These are phyloP conservation scores for Nyctibius bracteatus DNA, from an alignment of 2,113 vertebrate species.

Conservation along the genomic window DNA sequence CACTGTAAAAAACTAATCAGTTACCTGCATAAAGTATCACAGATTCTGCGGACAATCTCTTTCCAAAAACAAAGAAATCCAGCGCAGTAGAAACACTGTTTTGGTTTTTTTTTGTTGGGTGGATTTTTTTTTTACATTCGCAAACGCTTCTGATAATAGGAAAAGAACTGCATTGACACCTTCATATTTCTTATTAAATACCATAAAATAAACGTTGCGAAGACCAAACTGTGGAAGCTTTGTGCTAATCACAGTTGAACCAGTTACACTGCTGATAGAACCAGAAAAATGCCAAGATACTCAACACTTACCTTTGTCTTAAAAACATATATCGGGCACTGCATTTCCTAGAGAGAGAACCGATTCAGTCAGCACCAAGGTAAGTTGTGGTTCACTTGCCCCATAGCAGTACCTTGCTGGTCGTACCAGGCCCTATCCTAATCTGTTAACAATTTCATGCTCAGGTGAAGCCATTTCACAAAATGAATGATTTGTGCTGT, in stretches of 20 bases:
- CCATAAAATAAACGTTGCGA: background rate
- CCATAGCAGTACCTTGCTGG: background rate
- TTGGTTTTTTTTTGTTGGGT: background rate
- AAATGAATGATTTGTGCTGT: background rate
- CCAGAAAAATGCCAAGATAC: background rate
- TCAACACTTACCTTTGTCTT: background rate
- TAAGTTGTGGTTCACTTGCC: background rate
- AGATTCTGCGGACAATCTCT: background rate
- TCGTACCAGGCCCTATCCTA: background rate
- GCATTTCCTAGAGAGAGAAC: background rate
- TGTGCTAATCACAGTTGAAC: background rate
- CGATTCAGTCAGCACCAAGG: background rate
- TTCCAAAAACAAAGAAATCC: background rate
- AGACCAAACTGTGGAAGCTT: background rate
- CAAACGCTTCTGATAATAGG: background rate
- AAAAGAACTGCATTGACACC: background rate
- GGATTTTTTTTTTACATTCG: background rate
- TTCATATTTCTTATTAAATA: background rate
- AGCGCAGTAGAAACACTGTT: background rate
- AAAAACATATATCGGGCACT: background rate
- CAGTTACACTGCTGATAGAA: background rate
- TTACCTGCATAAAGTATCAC: background rate
- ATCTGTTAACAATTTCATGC: background rate
- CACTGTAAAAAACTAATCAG: background rate
- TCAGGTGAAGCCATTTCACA: background rate